Base-by-base conservation (phyloP, 2,113 vertebrate species). In the Channa maculata region DNA sequence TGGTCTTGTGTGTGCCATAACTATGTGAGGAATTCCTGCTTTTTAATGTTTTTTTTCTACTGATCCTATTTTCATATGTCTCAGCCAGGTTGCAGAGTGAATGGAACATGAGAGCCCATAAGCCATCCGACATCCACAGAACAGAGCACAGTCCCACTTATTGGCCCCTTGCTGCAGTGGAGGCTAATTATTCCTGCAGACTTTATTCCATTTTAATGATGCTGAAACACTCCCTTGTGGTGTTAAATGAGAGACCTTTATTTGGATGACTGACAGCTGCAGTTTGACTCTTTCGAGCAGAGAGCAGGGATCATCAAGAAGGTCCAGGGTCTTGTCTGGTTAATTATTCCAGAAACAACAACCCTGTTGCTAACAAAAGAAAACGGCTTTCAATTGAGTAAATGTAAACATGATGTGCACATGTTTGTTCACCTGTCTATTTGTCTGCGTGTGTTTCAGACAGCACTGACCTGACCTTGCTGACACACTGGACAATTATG, bases 321-420 rank as follows among this genome's bases (percentile, higher is more conserved):
- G 15, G 14, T 24, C 24, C 1, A 24, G 24, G 24, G 46, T 58
- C 59, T 50, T 5, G 36, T 54, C 75, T 65, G 57, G 51, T n/a
- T 85, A 65, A 72, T 79, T 72, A 84, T 69, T 55, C 13, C 11
- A 50, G 45, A 57, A 62, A 45, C 49, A 58, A 38, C 58, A 63
- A 49, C 5, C 37, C 43, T 5, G 63, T 46, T 8, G 24, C 43
- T 71, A 24, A 24, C 24, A 24, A 24, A 24, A 24, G 24, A 24
- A 24, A 24, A 24, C 24, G 24, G 24, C 45, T 10, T 3, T 39
- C 46, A 10, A 53, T 3, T 5, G 51, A n/a, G 9, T 37, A 0
- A 44, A 51, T 6, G 36, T n/a, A 62, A 36, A 36, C 3, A 3
- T 48, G 48, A n/a, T 2, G 54, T 0, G 0, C 6, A 4, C 6